phyloP scores from a whole-genome alignment of 2,888 invertebrate species.

The Clunio marinus region DNA sequence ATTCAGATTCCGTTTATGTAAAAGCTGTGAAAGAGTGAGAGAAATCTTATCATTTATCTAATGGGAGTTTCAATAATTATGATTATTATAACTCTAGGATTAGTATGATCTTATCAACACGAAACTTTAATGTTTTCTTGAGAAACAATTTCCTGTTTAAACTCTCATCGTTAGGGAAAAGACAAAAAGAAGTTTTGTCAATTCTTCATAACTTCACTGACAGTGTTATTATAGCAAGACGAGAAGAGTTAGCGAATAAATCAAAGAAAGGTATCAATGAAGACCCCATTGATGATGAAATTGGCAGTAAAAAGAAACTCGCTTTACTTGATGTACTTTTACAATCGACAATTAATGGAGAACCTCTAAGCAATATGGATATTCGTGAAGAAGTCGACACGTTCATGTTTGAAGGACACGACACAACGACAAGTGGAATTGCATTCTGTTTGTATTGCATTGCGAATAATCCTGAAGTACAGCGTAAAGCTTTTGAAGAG shows the following conservation, averaged over 20 bases:
- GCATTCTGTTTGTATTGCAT: slow-evolving; percentile 54
- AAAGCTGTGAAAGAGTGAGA: slow-evolving; percentile 15
- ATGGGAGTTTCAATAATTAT: not conserved
- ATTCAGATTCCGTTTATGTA: slow-evolving; percentile 57
- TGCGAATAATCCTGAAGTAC: slow-evolving; percentile 52
- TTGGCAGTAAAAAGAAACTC: slow-evolving; percentile 59
- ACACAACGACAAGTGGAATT: slow-evolving; percentile 55
- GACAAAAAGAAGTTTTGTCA: slow-evolving; percentile 53
- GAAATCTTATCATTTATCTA: not conserved
- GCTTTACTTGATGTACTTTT: slow-evolving; percentile 66
- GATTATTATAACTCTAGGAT: not conserved
- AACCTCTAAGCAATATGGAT: slow-evolving; percentile 56
- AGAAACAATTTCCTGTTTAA: slow-evolving; percentile 50
- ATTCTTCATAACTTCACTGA: slow-evolving; percentile 56
- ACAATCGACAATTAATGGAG: slow-evolving; percentile 57
- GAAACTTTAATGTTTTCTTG: slow-evolving; percentile 49
- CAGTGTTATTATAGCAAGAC: slow-evolving; percentile 54
- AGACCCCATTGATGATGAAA: slow-evolving; percentile 33
- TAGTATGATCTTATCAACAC: slow-evolving; percentile 44
- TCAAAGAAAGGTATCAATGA: slow-evolving; percentile 33
- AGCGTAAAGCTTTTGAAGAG: slow-evolving; percentile 53
- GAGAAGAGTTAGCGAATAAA: slow-evolving; percentile 47
- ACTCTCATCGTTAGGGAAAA: slow-evolving; percentile 57
- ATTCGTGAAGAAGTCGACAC: slow-evolving; percentile 69
- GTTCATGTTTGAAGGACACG: slow-evolving; percentile 53